Evolutionary conservation across 2,888 invertebrate species (phyloP).

Genomic region (Myopa tessellatipennis): DNA sequence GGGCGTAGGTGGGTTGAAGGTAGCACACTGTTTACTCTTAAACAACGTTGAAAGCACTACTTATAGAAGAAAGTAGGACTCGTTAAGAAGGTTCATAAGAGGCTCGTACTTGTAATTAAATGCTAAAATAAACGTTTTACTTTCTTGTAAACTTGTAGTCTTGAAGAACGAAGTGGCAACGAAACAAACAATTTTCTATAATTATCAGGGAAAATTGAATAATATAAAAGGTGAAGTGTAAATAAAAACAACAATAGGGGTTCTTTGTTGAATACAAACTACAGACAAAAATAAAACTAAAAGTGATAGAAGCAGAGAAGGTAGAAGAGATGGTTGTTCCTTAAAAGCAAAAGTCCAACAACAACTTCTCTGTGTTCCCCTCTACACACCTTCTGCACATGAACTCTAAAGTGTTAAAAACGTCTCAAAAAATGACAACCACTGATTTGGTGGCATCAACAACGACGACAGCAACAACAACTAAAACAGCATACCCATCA

Average conservation of each 20-base stretch:
- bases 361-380: background rate
- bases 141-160: too few relatives aligned
- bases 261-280: too few relatives aligned
- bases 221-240: slow-evolving; percentile 34
- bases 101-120: background rate
- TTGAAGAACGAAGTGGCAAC: slow-evolving; percentile 51
- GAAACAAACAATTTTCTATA: slow-evolving; percentile 39
- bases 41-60: background rate
- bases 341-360: too few relatives aligned
- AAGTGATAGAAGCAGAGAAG: background rate
- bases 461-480: slow-evolving; percentile 14
- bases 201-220: slow-evolving; percentile 29
- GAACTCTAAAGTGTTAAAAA: slow-evolving; percentile 55
- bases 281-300: too few relatives aligned
- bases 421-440: slow-evolving; percentile 50
- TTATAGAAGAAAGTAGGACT: background rate
- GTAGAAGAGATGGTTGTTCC: background rate
- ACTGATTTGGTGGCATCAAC: slow-evolving; percentile 38
- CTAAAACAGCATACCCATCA: slow-evolving; percentile 4
- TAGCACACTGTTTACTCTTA: background rate
- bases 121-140: background rate
- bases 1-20: background rate
- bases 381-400: slow-evolving; percentile 46
- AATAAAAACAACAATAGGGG: slow-evolving; percentile 19
- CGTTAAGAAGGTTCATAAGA: background rate